Conservation (phyloP, 2,888 invertebrate genomes). For the Spatulosminthurus flaviceps region DNA sequence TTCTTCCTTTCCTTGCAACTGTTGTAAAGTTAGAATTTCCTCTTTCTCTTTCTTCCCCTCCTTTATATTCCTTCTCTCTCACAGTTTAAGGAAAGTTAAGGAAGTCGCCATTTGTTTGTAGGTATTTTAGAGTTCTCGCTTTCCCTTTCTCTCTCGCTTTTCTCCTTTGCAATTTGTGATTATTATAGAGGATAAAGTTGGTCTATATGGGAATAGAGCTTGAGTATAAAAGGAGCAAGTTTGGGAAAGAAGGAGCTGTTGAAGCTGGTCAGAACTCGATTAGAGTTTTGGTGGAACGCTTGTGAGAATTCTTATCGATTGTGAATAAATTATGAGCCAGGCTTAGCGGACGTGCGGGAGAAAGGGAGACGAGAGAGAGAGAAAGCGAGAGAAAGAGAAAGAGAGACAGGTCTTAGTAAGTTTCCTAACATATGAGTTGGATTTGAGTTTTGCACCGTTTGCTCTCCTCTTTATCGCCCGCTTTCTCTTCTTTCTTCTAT, state of each 20-base stretch:
- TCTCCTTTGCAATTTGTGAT: too few species aligned
- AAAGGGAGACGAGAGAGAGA: background rate
- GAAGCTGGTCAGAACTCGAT: background rate
- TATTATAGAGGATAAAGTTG: too few species aligned
- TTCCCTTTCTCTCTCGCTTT: too few species aligned
- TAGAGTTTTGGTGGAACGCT: background rate
- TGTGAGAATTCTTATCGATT: slow-evolving; percentile 31
- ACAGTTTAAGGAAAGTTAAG: too few species aligned
- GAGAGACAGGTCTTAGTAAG: background rate
- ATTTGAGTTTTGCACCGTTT: background rate
- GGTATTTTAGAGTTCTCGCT: too few species aligned
- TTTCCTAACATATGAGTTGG: slow-evolving; percentile 6
- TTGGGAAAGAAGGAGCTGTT: background rate
- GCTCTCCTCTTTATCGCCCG: background rate
- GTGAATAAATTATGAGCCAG: slow-evolving; percentile 43
- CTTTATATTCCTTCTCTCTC: too few species aligned
- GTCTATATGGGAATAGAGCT: too few species aligned
- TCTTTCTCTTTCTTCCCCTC: too few species aligned
- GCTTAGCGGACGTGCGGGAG: background rate
- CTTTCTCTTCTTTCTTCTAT: slow-evolving; percentile 6
- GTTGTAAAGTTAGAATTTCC: too few species aligned
- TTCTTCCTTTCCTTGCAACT: too few species aligned
- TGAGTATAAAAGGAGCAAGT: background rate
- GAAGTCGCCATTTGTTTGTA: too few species aligned
- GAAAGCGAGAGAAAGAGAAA: background rate